Evolutionary conservation across 2,113 vertebrate genomes (phyloP), one percentile per base, ranked within the genome.

Genomic region (Spheniscus mendiculus): DNA sequence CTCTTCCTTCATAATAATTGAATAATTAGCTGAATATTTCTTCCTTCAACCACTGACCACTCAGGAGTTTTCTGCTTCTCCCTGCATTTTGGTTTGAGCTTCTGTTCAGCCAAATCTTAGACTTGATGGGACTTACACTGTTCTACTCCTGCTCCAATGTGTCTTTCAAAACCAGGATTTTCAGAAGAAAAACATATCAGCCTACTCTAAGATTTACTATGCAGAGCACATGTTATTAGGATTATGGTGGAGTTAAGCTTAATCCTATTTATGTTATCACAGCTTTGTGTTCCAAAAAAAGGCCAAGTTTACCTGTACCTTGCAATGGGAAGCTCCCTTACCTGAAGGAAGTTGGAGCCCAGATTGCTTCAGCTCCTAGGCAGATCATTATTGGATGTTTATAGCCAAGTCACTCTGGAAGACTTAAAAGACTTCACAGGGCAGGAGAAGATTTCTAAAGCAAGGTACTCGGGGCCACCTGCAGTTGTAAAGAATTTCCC

Each of bases 201-300:
- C 78, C 82, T 69, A 83, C 34, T 5, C 27, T 38, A 47, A 93
- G 92, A 87, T 92, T 93, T 85, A 34, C 87, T 83, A 44, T 58
- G 78, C 90, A 96, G 80, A 95, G 87, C 81, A 89, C 38, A 85
- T 53, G 66, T 95, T 96, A 91, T 81, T 29, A 40, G 94, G 93
- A 97, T 96, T 98, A 96, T 62, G 86, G 77, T 15, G 42, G 91
- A 95, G 82, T 93, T 97, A 83, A 88, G 83, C 89, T 90, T 98
- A 97, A 98, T 98, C 97, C 69, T 97, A 94, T 97, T 97, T 93
- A 96, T 78, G 78, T 84, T 97, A 97, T 65, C 93, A 8, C 65
- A 93, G 97, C 96, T 98, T 98, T 97, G 90, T 22, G 38, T 76
- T 95, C 97, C 96, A 98, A 97, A 95, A 98, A 96, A 97, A 93